Conservation (phyloP, 2,888 invertebrate genomes). For the Microdon myrmicae region DNA sequence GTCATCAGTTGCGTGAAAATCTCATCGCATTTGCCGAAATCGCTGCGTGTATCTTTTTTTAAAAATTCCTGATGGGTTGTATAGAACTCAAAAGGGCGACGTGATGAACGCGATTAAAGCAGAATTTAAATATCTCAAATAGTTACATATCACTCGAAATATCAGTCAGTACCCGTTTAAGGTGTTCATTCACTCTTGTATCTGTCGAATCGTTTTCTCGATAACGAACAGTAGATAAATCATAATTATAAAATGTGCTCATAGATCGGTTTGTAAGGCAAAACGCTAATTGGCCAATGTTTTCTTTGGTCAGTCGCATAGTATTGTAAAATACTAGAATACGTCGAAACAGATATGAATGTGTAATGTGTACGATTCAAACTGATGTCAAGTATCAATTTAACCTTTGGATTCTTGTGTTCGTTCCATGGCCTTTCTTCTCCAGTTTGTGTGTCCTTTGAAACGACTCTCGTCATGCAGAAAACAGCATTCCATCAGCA, state of each 20-base stretch:
- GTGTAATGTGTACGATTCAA: too few species aligned
- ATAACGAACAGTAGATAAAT: too few species aligned
- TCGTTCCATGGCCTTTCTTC: neutral
- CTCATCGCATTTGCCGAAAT: constrained; percentile 44
- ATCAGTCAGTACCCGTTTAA: constrained; percentile 42
- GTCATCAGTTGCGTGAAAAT: constrained; percentile 50
- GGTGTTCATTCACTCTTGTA: too few species aligned
- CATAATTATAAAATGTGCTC: too few species aligned
- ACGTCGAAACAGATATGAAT: too few species aligned
- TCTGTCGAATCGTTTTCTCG: too few species aligned
- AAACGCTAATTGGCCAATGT: neutral
- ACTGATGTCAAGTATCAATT: constrained; percentile 27
- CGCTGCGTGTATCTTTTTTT: constrained; percentile 35
- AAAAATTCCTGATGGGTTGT: too few species aligned
- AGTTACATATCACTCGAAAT: constrained; percentile 47
- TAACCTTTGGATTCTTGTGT: constrained; percentile 30
- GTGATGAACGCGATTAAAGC: too few species aligned
- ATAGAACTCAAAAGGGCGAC: too few species aligned
- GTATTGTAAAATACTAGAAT: too few species aligned
- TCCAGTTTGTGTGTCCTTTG: constrained; percentile 9
- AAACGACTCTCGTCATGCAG: constrained; percentile 23
- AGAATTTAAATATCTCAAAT: constrained; percentile 11
- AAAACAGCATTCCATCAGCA: constrained; percentile 27
- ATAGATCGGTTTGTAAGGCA: constrained; percentile 1
- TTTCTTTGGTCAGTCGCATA: neutral